Evolutionary conservation across 2,888 invertebrate genomes (phyloP).

Genomic region (Rhopalosiphum nymphaeae): DNA sequence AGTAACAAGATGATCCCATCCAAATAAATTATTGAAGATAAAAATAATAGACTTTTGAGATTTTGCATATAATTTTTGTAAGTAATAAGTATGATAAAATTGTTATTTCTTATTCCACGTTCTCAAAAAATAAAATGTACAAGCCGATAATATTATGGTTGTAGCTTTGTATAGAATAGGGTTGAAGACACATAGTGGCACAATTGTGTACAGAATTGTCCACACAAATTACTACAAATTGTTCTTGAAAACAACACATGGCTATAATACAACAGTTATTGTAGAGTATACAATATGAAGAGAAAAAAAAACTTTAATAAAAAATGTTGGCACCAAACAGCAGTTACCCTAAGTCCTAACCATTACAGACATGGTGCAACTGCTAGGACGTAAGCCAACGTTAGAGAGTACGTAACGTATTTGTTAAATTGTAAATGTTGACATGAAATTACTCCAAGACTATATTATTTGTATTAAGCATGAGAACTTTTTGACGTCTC

Average conservation of each 20-base stretch:
- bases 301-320: background rate
- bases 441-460: background rate
- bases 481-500: background rate
- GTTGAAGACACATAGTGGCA: background rate
- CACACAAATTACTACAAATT: background rate
- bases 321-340: background rate
- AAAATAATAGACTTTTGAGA: background rate
- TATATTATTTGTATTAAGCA: background rate
- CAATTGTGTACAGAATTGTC: background rate
- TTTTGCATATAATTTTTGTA: background rate
- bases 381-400: slow-evolving; percentile 11
- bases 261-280: background rate
- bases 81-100: background rate
- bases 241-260: background rate
- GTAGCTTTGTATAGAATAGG: background rate
- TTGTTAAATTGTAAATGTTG: background rate
- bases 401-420: background rate
- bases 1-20: background rate
- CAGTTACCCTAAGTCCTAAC: background rate
- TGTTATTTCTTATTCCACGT: background rate
- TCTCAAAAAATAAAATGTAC: background rate
- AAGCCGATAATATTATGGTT: background rate
- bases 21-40: background rate
- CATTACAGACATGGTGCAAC: background rate
- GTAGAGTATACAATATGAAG: background rate